Conservation (phyloP, 1,140 invertebrate species). For the Penaeus chinensis region DNA sequence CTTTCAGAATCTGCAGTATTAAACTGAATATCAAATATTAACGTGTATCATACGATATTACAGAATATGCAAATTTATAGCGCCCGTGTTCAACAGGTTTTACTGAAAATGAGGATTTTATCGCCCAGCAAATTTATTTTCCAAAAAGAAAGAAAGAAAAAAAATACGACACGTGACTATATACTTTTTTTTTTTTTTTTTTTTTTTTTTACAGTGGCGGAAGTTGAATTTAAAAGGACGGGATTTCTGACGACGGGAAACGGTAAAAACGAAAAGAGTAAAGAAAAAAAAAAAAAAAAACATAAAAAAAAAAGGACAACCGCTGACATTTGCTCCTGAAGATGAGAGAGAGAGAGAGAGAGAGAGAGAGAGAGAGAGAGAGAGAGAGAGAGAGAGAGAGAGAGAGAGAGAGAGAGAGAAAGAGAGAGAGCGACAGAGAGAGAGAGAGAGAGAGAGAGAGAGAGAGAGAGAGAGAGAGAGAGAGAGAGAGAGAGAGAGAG, state of each 20-base stretch:
- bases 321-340: not conserved
- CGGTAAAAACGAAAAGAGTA: not conserved
- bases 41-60: too few species aligned
- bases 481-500: constrained; percentile 26
- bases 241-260: not conserved
- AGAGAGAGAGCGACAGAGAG: not conserved
- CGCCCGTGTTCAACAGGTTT: too few species aligned
- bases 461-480: not conserved
- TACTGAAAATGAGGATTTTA: too few species aligned
- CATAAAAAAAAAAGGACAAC: not conserved
- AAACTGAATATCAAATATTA: too few species aligned
- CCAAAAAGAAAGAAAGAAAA: too few species aligned
- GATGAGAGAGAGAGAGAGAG: constrained; percentile 27
- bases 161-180: too few species aligned
- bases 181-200: too few species aligned
- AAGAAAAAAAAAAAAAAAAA: constrained; percentile 25
- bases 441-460: not conserved
- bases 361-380: constrained; percentile 35
- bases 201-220: not conserved
- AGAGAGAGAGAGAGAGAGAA: constrained; percentile 21
- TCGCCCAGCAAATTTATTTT: too few species aligned
- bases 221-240: not conserved
- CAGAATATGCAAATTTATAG: too few species aligned
- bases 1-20: too few species aligned
- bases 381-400: constrained; percentile 35